phyloP scores from a whole-genome alignment of 2,797 vertebrate genomes.

The Enteromius paludinosus region DNA sequence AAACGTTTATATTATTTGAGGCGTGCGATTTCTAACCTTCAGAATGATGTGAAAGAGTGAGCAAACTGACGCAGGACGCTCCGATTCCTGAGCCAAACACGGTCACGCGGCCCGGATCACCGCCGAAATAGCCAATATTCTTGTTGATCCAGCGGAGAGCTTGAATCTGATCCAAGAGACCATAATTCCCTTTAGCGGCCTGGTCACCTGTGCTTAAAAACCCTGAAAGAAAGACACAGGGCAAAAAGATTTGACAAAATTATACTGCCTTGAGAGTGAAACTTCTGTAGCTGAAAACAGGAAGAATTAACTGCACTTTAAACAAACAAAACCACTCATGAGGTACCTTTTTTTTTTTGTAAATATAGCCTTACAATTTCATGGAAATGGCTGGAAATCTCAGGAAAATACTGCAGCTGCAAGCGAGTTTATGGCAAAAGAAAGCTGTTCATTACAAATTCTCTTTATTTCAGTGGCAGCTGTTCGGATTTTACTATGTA shows the following conservation, averaged over 20 bases:
- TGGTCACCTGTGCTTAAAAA: conserved; percentile 99
- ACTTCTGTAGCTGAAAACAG: not conserved
- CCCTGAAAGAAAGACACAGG: conserved; percentile 73
- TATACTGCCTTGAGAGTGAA: not conserved
- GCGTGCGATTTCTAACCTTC: conserved; percentile 85
- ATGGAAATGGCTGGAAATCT: not conserved
- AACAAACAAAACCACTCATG: not conserved
- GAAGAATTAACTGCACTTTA: not conserved
- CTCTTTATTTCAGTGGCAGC: not conserved
- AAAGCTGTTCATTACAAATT: not conserved
- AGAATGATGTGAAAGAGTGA: conserved; percentile 98
- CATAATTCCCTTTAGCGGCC: conserved; percentile 98
- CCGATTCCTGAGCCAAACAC: conserved; percentile 99
- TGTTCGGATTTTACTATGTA: not conserved
- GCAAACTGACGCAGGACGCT: conserved; percentile 96
- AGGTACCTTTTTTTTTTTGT: not conserved
- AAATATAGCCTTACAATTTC: not conserved
- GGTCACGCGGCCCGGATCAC: conserved; percentile 80
- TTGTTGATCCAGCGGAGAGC: conserved; percentile 91
- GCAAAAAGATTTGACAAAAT: not conserved
- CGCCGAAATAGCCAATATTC: conserved; percentile 83
- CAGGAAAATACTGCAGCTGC: not conserved
- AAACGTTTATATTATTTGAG: conserved; percentile 2
- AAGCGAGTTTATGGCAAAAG: not conserved
- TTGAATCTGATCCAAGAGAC: conserved; percentile 97